These are phyloP conservation scores for Boleophthalmus pectinirostris DNA, from an alignment of 2,113 vertebrate genomes.

Conservation along the genomic window DNA sequence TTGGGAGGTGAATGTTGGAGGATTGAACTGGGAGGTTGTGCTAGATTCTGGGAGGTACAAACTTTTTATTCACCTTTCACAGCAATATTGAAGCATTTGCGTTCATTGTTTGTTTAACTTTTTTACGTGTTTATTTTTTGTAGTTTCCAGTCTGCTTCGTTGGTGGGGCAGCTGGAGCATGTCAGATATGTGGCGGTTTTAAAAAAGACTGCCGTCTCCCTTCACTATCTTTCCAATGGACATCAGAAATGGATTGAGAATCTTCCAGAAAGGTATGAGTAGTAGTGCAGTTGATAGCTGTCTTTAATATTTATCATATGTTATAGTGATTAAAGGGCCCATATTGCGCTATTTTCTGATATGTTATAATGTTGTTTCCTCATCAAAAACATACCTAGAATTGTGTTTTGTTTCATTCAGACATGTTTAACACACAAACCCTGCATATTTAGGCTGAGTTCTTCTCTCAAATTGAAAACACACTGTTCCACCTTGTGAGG, in stretches of 20 bases:
- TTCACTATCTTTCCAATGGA: constrained; percentile 92
- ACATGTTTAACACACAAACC: too few relatives aligned
- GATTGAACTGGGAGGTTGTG: constrained; percentile 92
- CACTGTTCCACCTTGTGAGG: too few relatives aligned
- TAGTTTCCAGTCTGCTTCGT: constrained; percentile 87
- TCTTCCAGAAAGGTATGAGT: constrained; percentile 85
- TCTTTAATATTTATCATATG: neutral
- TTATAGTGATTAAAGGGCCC: neutral
- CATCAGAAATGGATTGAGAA: constrained; percentile 93
- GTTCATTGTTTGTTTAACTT: neutral
- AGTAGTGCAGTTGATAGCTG: neutral
- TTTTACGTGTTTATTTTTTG: constrained; percentile 5
- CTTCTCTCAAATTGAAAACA: too few relatives aligned
- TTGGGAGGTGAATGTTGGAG: constrained; percentile 92
- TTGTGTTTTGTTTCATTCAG: too few relatives aligned
- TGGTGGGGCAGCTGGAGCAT: constrained; percentile 83
- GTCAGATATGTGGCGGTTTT: constrained; percentile 86
- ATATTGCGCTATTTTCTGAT: too few relatives aligned
- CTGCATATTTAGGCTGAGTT: too few relatives aligned
- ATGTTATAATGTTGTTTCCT: too few relatives aligned
- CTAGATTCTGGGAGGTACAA: constrained; percentile 90
- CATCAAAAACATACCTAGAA: too few relatives aligned
- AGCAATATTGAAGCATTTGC: neutral
- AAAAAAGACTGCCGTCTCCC: constrained; percentile 84
- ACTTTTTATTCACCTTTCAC: neutral